Conservation (phyloP, 64 coral and sea anemone genomes). For the Montipora efflorescens region DNA sequence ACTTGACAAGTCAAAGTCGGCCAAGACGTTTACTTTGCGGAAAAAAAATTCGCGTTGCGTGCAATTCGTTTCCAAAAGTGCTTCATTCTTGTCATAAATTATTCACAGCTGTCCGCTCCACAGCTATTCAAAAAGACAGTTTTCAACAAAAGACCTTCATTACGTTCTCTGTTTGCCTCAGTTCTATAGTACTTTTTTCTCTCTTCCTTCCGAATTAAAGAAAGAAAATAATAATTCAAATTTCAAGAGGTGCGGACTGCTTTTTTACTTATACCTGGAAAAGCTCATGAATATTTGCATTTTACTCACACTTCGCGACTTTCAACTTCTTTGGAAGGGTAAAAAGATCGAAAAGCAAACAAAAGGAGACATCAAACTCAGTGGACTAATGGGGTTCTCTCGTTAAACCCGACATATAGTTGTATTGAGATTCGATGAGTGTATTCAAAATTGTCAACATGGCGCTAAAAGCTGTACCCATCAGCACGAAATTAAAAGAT, state of each 20-base stretch:
- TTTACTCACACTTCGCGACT: not conserved
- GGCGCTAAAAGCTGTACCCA: constrained; percentile 48
- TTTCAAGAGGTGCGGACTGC: not conserved
- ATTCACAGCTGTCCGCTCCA: constrained; percentile 51
- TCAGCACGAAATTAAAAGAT: constrained; percentile 32
- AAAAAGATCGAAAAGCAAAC: not conserved
- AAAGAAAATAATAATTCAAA: not conserved
- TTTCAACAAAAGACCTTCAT: constrained; percentile 35
- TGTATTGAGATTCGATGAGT: constrained; percentile 55
- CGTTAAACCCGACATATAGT: constrained; percentile 31
- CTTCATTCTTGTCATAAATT: constrained; percentile 16
- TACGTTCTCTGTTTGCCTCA: not conserved
- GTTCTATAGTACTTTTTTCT: not conserved
- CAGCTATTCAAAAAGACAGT: constrained; percentile 24
- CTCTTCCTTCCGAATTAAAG: not conserved
- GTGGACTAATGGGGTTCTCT: constrained; percentile 36
- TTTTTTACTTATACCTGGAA: not conserved
- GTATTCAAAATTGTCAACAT: constrained; percentile 61
- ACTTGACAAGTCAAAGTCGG: not conserved
- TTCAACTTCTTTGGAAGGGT: not conserved
- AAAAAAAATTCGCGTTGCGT: constrained; percentile 20
- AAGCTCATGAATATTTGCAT: not conserved
- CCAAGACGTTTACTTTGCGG: not conserved
- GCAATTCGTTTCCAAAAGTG: not conserved
- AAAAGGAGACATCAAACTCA: not conserved